Evolutionary conservation across 1,140 invertebrate genomes (phyloP), one percentile per base, ranked within the genome.

Genomic region (Sinella curviseta): DNA sequence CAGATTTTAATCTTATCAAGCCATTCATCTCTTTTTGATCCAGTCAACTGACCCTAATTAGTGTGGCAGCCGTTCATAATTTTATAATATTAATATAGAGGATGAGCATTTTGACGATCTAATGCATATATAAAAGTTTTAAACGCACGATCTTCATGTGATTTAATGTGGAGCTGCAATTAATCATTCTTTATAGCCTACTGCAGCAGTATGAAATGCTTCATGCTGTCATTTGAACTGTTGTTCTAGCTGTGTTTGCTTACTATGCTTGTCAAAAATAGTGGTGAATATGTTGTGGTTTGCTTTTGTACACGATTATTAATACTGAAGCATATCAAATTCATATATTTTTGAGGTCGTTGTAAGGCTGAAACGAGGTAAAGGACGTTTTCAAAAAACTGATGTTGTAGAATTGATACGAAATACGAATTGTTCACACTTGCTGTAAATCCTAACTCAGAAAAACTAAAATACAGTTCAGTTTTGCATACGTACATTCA

Each of bases 1-100:
- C 28, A 31, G 65, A 70, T 70, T 70, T 17, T 70, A 30, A 70
- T 70, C 65, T 70, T 31, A 70, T 70, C 65, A 70, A 8, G 24
- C 57, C 24, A 33, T 70, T 70, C 65, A 70, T 70, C 65, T 17
- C 24, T 70, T 70, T 48, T 48, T 20, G 8, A 70, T 70, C 65
- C 65, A 70, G 65, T 24, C 65, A 33, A 70, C 28, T 70, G 65
- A 70, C 65, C 65, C 65, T 70, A 70, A 70, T 70, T 70, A 70
- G 65, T 60, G 8, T 33, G 65, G 26, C 65, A 70, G 24, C 65
- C 65, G 30, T 70, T 70, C 28, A 48, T 48, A 48, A 48, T 48
- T 8, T 20, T 48, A 48, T n/a, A 48, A 12, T 48, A 12, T 16
- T 70, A 70, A 70, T 30, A 70, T 17, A 4, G 65, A 70, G 26